These are phyloP conservation scores for Pocillopora meandrina DNA, from an alignment of 92 coral and sea anemone species.

Conservation along the genomic window DNA sequence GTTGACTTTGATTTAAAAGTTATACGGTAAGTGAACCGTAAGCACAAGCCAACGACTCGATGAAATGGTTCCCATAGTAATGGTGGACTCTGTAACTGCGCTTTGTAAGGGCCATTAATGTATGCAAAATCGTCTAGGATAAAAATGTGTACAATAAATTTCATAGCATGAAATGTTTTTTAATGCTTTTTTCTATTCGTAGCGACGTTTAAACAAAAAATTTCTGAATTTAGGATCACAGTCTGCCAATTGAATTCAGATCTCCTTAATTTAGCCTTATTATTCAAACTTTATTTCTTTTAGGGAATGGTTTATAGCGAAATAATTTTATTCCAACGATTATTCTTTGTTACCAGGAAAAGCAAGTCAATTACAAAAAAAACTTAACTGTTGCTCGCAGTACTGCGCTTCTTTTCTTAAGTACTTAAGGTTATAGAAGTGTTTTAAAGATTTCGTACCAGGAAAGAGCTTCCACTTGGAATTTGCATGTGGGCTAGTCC, in stretches of 20 bases:
- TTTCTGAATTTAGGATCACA: too few species aligned
- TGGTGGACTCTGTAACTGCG: slow-evolving; percentile 3
- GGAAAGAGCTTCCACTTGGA: slow-evolving; percentile 15
- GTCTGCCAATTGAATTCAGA: too few species aligned
- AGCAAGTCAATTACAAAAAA: too few species aligned
- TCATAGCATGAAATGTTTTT: neutral
- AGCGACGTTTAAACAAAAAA: too few species aligned
- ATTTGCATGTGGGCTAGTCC: slow-evolving; percentile 1
- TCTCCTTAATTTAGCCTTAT: too few species aligned
- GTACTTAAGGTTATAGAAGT: neutral
- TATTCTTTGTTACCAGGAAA: too few species aligned
- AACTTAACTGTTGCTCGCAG: too few species aligned
- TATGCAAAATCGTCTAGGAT: slow-evolving; percentile 20
- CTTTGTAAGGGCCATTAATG: slow-evolving; percentile 16
- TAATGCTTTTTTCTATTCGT: too few species aligned
- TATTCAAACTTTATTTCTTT: too few species aligned
- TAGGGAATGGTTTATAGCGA: too few species aligned
- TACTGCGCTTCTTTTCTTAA: too few species aligned
- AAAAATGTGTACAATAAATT: neutral
- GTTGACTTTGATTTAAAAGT: slow-evolving; percentile 8
- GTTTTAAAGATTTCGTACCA: neutral
- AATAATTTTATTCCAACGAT: too few species aligned
- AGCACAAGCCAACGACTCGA: slow-evolving; percentile 25
- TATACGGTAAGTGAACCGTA: slow-evolving; percentile 26
- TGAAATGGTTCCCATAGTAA: slow-evolving; percentile 31